Base-by-base conservation (phyloP, 1,140 invertebrate species). In the Homalodisca vitripennis region DNA sequence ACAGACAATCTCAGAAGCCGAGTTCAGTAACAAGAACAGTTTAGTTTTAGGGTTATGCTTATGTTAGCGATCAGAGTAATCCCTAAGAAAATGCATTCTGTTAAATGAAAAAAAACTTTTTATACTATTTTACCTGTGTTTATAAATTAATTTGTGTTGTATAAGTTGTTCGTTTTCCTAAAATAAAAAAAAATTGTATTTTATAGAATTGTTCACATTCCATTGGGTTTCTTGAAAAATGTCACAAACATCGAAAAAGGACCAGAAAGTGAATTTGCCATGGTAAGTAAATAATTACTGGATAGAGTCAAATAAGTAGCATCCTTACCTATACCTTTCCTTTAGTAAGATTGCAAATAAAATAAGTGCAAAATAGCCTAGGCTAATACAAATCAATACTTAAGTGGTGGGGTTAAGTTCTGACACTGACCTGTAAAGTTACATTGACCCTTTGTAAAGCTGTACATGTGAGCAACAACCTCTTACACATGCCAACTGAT, bases 261-360 rank as follows among this genome's bases (percentile, higher is more conserved):
- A 68, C 73, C 41, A 76, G 80, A 64, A 73, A n/a, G 74, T 70
- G 66, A 86, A 85, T 78, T 79, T 86, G 65, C 84, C 84, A 74
- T 86, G 84, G 84, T 85, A 73, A 78, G 74, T 76, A 57, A 63
- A 26, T 48, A 30, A 13, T 22, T 20, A 60, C 1, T 71, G 17
- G 60, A 12, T 41, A 6, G 6, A 41, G 6, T 31, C 29, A 66
- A n/a, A 68, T 24, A 48, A 1, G 6, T 27, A 68, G 55, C 48
- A 22, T 14, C 27, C 69, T 69, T n/a, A 53, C 3, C 3, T 53
- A 53, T 13, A 53, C 6, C 22, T 53, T 53, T 53, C 12, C 6
- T 53, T 12, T 53, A 53, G 6, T 12, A 24, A 12, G 6, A n/a
- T 3, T 24, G 6, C 12, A 6, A 12, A 14, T 14, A 53, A 13